phyloP scores from a whole-genome alignment of 2,113 vertebrate species.

The Archocentrus centrarchus region DNA sequence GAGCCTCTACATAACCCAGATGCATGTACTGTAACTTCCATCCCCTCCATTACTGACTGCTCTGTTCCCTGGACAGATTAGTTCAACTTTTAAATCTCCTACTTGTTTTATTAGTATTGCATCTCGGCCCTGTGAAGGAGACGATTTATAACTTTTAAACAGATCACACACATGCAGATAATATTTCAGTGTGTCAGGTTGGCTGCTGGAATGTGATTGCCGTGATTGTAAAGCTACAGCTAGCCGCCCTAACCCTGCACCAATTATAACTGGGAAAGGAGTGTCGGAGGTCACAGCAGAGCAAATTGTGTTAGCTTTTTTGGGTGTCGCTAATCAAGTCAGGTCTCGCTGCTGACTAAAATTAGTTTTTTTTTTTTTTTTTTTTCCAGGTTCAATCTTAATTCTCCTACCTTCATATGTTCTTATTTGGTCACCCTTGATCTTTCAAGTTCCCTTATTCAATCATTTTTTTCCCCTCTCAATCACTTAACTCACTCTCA shows the following conservation, averaged over 20 bases:
- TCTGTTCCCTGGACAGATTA: conserved; percentile 61
- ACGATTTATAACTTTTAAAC: conserved; percentile 77
- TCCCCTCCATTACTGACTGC: conserved; percentile 47
- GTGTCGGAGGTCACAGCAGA: conserved; percentile 57
- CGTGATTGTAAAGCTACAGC: conserved; percentile 63
- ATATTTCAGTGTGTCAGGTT: conserved; percentile 76
- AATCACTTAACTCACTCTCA: conserved; percentile 51
- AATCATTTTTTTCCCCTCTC: conserved; percentile 20
- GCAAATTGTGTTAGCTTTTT: conserved; percentile 65
- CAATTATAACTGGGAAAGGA: conserved; percentile 63
- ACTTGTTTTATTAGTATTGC: conserved; percentile 72
- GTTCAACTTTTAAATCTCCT: conserved; percentile 71
- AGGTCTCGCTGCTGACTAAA: conserved; percentile 43
- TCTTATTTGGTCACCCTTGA: conserved; percentile 47
- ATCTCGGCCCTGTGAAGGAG: conserved; percentile 63
- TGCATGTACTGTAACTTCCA: conserved; percentile 14
- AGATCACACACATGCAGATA: conserved; percentile 72
- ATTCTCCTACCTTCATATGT: conserved; percentile 49
- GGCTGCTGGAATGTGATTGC: conserved; percentile 73
- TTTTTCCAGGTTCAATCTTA: conserved; percentile 46
- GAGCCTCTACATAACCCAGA: background rate
- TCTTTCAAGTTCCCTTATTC: conserved; percentile 46
- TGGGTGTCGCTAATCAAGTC: conserved; percentile 68
- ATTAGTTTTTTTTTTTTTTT: too few relatives aligned
- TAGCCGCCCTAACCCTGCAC: conserved; percentile 49